Conservation (phyloP, 2,797 vertebrate species). For the Anisognathus igniventris region DNA sequence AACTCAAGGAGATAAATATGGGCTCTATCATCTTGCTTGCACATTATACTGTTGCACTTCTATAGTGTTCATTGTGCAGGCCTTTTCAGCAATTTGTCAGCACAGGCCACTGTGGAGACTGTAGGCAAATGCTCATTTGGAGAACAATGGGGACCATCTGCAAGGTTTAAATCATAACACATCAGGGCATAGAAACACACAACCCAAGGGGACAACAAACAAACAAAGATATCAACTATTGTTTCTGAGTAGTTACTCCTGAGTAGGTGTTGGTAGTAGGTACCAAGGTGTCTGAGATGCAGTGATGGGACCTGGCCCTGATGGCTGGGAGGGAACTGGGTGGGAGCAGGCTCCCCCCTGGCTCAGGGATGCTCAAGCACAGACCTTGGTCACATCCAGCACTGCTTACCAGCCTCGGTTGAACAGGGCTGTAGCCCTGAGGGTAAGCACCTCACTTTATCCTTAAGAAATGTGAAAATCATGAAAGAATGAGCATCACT, state of each 20-base stretch:
- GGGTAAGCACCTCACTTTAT: rapidly evolving
- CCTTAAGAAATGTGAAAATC: neutral
- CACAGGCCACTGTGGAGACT: neutral
- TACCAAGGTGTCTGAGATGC: rapidly evolving
- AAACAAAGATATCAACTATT: neutral
- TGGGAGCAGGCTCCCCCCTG: rapidly evolving
- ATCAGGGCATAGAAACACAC: neutral
- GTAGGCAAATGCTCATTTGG: neutral
- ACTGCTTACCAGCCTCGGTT: rapidly evolving
- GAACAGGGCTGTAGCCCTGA: neutral
- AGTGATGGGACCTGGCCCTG: too few relatives aligned
- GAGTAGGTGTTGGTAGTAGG: neutral
- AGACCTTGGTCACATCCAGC: rapidly evolving
- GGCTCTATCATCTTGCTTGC: neutral
- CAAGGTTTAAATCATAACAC: neutral
- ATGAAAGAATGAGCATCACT: neutral
- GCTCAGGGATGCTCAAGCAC: neutral
- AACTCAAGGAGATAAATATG: neutral
- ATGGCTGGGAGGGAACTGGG: neutral
- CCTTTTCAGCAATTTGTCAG: neutral
- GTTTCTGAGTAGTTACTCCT: neutral
- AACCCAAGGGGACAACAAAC: neutral
- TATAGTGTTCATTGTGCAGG: neutral
- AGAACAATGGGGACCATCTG: neutral
- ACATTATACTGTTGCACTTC: neutral